Evolutionary conservation across 2,113 vertebrate species (phyloP), one percentile per base, ranked within the genome.

Genomic region (Pyxicephalus adspersus): DNA sequence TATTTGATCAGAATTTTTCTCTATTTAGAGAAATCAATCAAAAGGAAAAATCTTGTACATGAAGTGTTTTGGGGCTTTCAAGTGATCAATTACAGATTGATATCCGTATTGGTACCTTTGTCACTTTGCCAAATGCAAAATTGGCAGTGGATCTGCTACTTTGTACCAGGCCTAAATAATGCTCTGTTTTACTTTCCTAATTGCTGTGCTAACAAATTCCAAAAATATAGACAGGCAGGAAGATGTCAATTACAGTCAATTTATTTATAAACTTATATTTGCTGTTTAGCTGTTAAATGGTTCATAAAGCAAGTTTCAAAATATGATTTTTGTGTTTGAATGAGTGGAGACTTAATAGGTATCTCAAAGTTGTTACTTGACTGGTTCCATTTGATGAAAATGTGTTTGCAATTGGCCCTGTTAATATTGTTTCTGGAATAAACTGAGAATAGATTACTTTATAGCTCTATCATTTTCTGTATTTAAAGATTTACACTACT

Each of bases 291-390:
- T 45, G 23, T 23, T 77, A 77, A 29, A 77, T 66, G 75, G 63
- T 51, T 55, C 28, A 78, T 78, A 77, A 77, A 64, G 23, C 50
- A 51, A 64, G 65, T 65, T 38, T 54, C 52, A 19, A n/a, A 77
- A 64, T 31, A 67, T 55, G 64, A 77, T 23, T 57, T 22, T 29
- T 31, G 19, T 52, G 28, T 55, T n/a, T 64, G n/a, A 77, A 66
- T 29, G 15, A 66, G 64, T 31, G 23, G 22, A 57, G 26, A 23
- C 6, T 13, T 31, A 54, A 77, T 57, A 57, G 31, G 66, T 20
- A 25, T 66, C 76, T 78, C 67, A 78, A 66, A 61, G 26, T 58
- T 31, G 15, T 50, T 23, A n/a, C 3, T 26, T 13, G 15, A 31
- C 25, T 8, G 22, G 29, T 45, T 50, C 45, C 31, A 15, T 20